These are phyloP conservation scores for Bombus waltoni DNA, from an alignment of 1,140 invertebrate species.

Conservation along the genomic window DNA sequence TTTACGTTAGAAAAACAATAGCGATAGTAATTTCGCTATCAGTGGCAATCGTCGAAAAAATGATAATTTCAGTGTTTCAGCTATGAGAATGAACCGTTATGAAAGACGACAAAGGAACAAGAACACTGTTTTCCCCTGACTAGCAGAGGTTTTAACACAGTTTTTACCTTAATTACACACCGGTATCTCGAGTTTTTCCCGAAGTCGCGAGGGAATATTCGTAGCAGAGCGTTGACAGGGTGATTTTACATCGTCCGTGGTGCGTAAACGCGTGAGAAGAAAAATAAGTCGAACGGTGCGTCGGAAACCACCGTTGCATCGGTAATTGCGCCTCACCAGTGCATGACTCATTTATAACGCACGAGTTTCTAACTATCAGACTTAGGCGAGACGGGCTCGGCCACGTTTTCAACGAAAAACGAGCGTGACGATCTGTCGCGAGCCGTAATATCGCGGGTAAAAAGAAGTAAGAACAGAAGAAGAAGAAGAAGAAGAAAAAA, in stretches of 20 bases:
- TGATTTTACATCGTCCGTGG: background rate
- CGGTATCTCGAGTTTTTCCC: background rate
- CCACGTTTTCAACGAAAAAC: background rate
- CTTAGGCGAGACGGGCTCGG: background rate
- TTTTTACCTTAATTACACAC: background rate
- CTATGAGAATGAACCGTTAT: background rate
- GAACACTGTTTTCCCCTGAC: background rate
- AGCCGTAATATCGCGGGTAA: background rate
- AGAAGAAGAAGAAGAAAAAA: background rate
- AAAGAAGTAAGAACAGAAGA: background rate
- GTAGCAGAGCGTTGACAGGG: conserved; percentile 17
- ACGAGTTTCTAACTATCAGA: conserved; percentile 28
- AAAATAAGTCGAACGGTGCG: conserved; percentile 21
- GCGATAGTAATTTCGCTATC: background rate
- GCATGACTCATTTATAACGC: conserved; percentile 60
- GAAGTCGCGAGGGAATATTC: background rate
- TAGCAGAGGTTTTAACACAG: no score
- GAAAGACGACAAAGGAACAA: background rate
- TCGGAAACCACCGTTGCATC: conserved; percentile 55
- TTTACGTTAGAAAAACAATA: background rate
- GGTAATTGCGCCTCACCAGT: conserved; percentile 61
- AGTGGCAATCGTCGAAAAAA: background rate
- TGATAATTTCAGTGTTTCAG: background rate
- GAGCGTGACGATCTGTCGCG: background rate
- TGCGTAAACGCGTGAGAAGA: conserved; percentile 15